Conservation (phyloP, 2,888 invertebrate species). For the Muschampia plurimacula region DNA sequence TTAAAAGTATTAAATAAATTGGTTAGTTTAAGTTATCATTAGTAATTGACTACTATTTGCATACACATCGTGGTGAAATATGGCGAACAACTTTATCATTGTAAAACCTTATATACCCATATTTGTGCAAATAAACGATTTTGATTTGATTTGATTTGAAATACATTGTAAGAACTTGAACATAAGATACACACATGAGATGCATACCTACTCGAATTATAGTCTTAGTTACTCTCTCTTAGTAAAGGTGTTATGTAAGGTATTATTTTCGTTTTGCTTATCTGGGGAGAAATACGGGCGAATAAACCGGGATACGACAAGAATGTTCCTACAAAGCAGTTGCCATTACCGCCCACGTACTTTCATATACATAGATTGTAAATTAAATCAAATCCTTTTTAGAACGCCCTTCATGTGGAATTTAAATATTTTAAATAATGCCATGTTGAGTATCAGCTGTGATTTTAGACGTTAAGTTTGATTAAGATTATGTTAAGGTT, state of each 20-base stretch:
- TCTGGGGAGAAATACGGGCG: conserved; percentile 31
- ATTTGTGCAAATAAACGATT: no score
- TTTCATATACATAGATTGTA: conserved; percentile 16
- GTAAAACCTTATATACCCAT: no score
- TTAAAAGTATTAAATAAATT: no score
- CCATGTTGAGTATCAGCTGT: no score
- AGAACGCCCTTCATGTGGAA: conserved; percentile 8
- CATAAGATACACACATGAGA: no score
- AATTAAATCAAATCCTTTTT: conserved; percentile 19
- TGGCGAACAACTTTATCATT: no score
- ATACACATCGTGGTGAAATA: no score
- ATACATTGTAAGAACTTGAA: neutral
- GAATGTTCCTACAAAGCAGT: conserved; percentile 26
- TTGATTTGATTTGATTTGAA: no score
- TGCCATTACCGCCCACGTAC: conserved; percentile 40
- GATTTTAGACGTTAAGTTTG: no score
- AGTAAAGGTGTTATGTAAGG: conserved; percentile 26
- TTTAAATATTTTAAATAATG: neutral
- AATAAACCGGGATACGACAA: conserved; percentile 34
- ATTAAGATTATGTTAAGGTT: no score
- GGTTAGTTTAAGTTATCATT: no score
- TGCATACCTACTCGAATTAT: neutral
- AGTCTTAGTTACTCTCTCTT: conserved; percentile 6
- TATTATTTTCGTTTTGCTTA: conserved; percentile 25
- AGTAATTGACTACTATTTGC: no score